phyloP scores from a whole-genome alignment of 2,113 vertebrate species.

The Ammodytes dubius region DNA sequence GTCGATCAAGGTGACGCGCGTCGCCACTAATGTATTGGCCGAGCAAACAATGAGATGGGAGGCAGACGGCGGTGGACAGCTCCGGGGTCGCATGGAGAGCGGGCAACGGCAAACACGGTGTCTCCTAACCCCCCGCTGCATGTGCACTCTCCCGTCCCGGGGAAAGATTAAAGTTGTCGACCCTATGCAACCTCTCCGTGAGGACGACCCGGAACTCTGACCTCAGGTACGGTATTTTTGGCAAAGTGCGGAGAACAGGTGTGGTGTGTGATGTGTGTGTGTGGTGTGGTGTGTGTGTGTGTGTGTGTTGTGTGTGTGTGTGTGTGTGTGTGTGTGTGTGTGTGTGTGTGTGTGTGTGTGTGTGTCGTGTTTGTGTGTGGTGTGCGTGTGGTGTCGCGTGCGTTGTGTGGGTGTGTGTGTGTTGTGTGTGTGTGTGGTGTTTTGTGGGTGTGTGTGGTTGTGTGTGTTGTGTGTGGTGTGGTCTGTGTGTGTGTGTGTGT shows the following conservation, averaged over 20 bases:
- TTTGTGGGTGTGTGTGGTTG: background rate
- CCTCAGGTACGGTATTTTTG: constrained; percentile 73
- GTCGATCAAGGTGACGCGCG: constrained; percentile 91
- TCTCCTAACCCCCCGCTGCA: constrained; percentile 38
- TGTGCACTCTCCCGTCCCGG: constrained; percentile 25
- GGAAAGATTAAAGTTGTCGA: constrained; percentile 51
- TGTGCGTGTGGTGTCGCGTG: too few species aligned
- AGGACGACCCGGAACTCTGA: constrained; percentile 56
- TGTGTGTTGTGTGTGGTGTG: background rate
- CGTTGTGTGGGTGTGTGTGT: too few species aligned
- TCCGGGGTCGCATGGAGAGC: constrained; percentile 72
- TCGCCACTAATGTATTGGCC: constrained; percentile 83
- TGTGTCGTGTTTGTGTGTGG: constrained; percentile 3
- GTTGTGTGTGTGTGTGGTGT: too few species aligned
- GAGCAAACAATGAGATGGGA: constrained; percentile 83
- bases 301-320: constrained; percentile 1
- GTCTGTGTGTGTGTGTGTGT: constrained; percentile 1
- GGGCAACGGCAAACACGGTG: constrained; percentile 30
- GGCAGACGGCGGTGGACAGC: constrained; percentile 78
- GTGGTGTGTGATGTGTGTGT: constrained; percentile 3
- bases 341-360: background rate
- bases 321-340: background rate
- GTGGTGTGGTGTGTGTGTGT: constrained; percentile 6
- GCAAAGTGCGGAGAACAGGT: background rate
- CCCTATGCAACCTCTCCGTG: constrained; percentile 35